Percentiles rank a stretch among this genome's conserved stretches.
phyloP scores from a whole-genome alignment of 2,113 vertebrate species.

The Castor canadensis region DNA sequence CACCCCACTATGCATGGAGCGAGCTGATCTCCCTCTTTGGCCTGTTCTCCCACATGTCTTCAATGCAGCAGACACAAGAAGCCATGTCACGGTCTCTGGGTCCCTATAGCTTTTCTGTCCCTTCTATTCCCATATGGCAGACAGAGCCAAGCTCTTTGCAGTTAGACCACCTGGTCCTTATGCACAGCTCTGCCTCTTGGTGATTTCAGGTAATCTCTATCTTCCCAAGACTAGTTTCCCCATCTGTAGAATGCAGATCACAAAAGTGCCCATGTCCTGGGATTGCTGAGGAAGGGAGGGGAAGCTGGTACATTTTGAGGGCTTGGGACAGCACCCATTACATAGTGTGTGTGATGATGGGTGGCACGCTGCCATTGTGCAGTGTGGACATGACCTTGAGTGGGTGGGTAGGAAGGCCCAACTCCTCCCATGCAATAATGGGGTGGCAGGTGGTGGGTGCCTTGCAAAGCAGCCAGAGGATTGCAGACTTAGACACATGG shows the following conservation, averaged over 20 bases:
- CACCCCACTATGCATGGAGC: background rate
- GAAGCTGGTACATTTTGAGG: background rate
- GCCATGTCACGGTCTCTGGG: background rate
- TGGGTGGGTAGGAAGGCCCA: background rate
- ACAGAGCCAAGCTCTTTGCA: background rate
- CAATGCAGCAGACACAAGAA: background rate
- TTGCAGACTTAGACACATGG: background rate
- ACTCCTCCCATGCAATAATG: background rate
- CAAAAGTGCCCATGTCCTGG: background rate
- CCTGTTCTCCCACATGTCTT: background rate
- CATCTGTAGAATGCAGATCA: background rate
- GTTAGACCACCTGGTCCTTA: too few species aligned
- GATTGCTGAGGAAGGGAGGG: background rate
- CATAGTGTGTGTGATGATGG: too few species aligned
- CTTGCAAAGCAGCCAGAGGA: background rate
- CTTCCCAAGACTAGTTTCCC: background rate
- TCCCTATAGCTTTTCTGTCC: background rate
- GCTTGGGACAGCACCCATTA: too few species aligned
- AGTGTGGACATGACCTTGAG: background rate
- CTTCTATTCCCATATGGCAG: background rate
- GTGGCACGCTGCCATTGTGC: accelerated
- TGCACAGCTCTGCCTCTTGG: background rate
- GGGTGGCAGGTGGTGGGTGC: background rate
- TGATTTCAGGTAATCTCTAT: background rate
- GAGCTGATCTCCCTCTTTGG: background rate